These are phyloP conservation scores for Nebria salina DNA, from an alignment of 2,888 invertebrate genomes.

Conservation along the genomic window DNA sequence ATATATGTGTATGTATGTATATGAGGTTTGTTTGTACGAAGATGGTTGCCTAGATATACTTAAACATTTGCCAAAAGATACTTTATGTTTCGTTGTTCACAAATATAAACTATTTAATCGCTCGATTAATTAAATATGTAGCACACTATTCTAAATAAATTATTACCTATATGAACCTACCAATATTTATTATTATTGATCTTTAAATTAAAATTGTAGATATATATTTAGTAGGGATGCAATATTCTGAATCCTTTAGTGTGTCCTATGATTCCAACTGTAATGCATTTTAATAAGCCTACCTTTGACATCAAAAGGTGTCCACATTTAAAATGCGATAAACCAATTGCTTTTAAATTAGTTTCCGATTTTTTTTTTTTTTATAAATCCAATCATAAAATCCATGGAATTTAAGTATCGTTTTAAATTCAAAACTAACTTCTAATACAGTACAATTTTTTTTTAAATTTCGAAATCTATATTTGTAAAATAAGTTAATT, in stretches of 20 bases:
- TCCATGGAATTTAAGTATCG: neutral
- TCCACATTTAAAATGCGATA: slow-evolving; percentile 23
- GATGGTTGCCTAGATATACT: slow-evolving; percentile 22
- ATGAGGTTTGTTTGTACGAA: slow-evolving; percentile 17
- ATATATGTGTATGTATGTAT: no score
- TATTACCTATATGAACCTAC: no score
- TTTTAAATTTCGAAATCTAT: no score
- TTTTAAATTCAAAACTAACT: neutral
- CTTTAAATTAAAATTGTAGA: no score
- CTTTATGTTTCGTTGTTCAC: neutral
- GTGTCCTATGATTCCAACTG: slow-evolving; percentile 37
- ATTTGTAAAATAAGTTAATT: neutral
- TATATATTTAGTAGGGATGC: neutral
- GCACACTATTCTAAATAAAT: no score
- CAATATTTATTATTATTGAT: no score
- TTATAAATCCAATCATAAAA: neutral
- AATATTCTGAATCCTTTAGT: slow-evolving; percentile 25
- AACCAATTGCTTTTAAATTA: slow-evolving; percentile 43
- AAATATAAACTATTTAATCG: neutral
- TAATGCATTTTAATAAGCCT: slow-evolving; percentile 46
- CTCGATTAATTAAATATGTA: no score
- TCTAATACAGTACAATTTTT: neutral
- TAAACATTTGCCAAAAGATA: neutral
- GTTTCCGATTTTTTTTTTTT: slow-evolving; percentile 40
- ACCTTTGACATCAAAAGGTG: slow-evolving; percentile 41